phyloP scores from a whole-genome alignment of 2,797 vertebrate genomes.

The Uromys caudimaculatus region DNA sequence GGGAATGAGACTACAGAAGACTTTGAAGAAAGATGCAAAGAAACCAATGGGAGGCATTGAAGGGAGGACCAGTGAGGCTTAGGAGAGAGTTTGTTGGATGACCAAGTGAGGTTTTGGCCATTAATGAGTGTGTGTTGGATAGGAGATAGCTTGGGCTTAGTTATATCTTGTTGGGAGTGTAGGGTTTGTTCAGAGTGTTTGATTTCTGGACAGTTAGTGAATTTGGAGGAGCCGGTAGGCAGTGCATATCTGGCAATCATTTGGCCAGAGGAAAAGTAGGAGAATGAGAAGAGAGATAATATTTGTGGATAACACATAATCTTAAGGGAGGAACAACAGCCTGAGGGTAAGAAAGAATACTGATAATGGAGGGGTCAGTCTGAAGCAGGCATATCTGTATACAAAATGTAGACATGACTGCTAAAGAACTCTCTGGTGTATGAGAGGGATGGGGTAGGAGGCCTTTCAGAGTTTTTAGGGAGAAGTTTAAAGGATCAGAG shows the following conservation, averaged over 20 bases:
- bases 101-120: not conserved
- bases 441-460: not conserved
- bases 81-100: not conserved
- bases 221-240: not conserved
- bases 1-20: not conserved
- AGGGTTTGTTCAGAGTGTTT: not conserved
- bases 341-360: not conserved
- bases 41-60: not conserved
- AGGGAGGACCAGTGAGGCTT: not conserved
- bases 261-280: not conserved
- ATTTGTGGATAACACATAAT: not conserved
- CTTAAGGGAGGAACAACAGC: not conserved
- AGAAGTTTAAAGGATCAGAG: not conserved
- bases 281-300: not conserved
- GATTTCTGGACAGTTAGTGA: not conserved
- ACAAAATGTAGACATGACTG: no score
- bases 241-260: not conserved
- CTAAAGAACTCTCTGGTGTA: not conserved
- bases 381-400: not conserved
- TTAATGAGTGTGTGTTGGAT: not conserved
- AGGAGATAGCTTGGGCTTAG: not conserved
- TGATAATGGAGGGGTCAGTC: not conserved
- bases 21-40: not conserved
- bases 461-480: not conserved
- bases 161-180: not conserved